Base-by-base conservation (phyloP, 2,113 vertebrate genomes). In the Cynocephalus volans region DNA sequence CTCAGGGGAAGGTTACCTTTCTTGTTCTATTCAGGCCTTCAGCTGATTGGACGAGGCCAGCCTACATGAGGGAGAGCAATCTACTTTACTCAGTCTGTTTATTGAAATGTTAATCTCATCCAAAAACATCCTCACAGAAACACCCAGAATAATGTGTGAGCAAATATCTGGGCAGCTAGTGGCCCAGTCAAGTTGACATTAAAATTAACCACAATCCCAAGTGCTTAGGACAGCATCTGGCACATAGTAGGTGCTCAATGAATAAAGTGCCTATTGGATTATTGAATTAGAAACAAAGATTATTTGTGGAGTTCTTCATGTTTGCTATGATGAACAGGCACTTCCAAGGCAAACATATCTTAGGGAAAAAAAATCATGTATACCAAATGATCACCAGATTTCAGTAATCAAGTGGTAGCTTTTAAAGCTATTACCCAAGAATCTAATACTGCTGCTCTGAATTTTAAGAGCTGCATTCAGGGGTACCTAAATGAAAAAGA, bases 191-290 rank as follows among this genome's bases (percentile, higher is more conserved):
- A 67, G 28, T 56, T 69, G 36, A 56, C 48, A 45, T 4, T 54
- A 75, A 50, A 84, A 75, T 50, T 28, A 73, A 56, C 4, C 4
- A 33, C 5, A 58, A 45, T 67, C 50, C 33, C 65, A 89, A 92
- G 56, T 67, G 28, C 41, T 26, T 79, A 36, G 28, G 45, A 79
- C 14, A 83, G 69, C 93, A 15, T 73, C 76, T 56, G 41, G 52
- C 50, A 79, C 8, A 26, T 56, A 88, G 18, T 52, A 80, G 28
- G 24, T 81, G 50, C 6, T 60, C n/a, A 79, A 70, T 17, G 41
- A 80, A 90, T 76, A 88, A 93, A 79, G 79, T 67, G 60, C 5
- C 31, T n/a, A 65, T 93, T 95, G 36, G 28, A 70, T 90, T 48
- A 72, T 41, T 88, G 41, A 33, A 85, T 90, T 85, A 72, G 67